phyloP scores from a whole-genome alignment of 2,797 vertebrate genomes.

The Chanos chanos region DNA sequence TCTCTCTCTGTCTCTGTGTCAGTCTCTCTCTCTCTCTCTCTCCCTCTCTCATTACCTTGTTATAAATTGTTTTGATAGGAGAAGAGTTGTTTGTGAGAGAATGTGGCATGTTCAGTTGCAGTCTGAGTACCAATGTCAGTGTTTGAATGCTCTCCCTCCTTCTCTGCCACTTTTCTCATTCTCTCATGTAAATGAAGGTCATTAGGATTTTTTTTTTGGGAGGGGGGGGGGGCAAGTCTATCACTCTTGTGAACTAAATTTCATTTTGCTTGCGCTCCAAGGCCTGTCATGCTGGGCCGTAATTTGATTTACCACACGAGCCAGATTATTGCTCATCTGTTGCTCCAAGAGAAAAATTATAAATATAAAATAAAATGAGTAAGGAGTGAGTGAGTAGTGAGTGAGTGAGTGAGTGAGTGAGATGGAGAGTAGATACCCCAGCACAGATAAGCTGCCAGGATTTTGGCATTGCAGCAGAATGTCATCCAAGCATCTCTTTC shows the following conservation, averaged over 20 bases:
- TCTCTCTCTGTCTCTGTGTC: no score
- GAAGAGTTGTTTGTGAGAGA: no score
- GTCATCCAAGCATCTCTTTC: no score
- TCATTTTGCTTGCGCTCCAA: conserved; percentile 46
- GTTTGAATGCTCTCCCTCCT: conserved; percentile 8
- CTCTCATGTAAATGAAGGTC: conserved; percentile 49
- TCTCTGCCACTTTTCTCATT: background rate
- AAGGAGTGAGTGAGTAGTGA: background rate
- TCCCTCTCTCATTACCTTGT: no score
- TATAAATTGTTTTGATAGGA: no score
- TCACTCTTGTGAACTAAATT: conserved; percentile 47
- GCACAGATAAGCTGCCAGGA: conserved; percentile 13
- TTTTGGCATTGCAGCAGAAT: no score
- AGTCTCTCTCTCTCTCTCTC: no score
- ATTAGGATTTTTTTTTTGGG: conserved; percentile 44
- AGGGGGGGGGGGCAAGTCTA: conserved; percentile 38
- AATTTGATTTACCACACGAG: conserved; percentile 49
- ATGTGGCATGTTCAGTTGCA: no score
- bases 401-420: background rate
- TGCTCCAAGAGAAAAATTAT: conserved; percentile 5
- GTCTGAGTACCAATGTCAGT: background rate
- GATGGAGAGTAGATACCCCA: background rate
- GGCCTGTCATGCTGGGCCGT: conserved; percentile 45
- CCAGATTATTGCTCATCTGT: conserved; percentile 28
- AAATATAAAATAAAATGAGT: conserved; percentile 26